These are phyloP conservation scores for Enteromius trimaculatus DNA, from an alignment of 2,797 vertebrate species.

Conservation along the genomic window DNA sequence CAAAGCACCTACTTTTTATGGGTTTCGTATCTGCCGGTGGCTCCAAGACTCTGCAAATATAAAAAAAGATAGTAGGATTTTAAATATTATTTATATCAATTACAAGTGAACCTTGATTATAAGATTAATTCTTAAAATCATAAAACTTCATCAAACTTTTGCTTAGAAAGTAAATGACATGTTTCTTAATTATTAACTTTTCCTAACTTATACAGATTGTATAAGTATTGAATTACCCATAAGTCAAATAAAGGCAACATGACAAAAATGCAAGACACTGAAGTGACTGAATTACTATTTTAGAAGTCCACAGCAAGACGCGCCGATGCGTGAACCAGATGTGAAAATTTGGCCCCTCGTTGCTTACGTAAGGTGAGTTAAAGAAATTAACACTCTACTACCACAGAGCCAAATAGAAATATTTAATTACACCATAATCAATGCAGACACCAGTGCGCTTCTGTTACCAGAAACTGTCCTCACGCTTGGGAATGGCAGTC, in stretches of 20 bases:
- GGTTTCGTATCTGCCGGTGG: constrained; percentile 69
- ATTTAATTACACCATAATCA: constrained; percentile 46
- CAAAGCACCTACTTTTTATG: constrained; percentile 76
- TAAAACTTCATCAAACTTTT: background rate
- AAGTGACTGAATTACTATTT: constrained; percentile 7
- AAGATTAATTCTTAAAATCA: background rate
- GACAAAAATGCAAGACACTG: constrained; percentile 23
- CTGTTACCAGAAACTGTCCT: constrained; percentile 39
- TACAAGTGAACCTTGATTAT: background rate
- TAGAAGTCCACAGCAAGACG: constrained; percentile 28
- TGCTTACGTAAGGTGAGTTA: constrained; percentile 27
- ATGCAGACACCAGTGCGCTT: constrained; percentile 22
- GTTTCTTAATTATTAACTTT: background rate
- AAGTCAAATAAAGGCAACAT: constrained; percentile 1
- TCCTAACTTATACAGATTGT: background rate
- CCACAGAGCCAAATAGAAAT: constrained; percentile 34
- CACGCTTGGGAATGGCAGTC: constrained; percentile 46
- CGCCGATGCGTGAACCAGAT: constrained; percentile 8
- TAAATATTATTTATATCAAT: constrained; percentile 11
- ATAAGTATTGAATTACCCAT: background rate
- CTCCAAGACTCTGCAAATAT: constrained; percentile 69
- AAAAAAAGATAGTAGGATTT: constrained; percentile 10
- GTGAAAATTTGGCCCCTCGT: constrained; percentile 15
- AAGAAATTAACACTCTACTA: constrained; percentile 28
- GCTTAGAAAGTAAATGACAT: constrained; percentile 9